A percentile compares a stretch with the other conserved stretches of the same genome.
These are phyloP conservation scores for Panopea generosa DNA, from an alignment of 2,888 invertebrate species.

Conservation along the genomic window DNA sequence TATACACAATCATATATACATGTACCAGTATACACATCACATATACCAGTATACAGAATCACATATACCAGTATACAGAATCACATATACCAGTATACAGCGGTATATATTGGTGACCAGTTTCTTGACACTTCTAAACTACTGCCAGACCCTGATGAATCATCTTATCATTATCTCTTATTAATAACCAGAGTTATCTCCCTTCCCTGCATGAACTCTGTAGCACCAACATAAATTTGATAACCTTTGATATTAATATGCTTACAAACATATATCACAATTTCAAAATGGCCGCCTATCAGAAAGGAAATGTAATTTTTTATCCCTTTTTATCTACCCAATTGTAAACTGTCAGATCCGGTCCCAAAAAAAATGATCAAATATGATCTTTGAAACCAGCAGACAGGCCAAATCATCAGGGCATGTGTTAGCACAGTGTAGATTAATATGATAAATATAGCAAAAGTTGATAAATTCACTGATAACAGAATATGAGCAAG, in stretches of 20 bases:
- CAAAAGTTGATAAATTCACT: constrained; percentile 33
- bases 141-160: too few species aligned
- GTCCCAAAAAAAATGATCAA: not conserved
- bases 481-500: constrained; percentile 26
- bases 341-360: constrained; percentile 11
- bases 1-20: too few species aligned
- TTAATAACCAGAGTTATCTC: constrained; percentile 13
- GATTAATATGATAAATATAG: constrained; percentile 47
- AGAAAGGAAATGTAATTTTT: not conserved
- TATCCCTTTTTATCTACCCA: constrained; percentile 10
- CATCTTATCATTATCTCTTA: too few species aligned
- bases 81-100: too few species aligned
- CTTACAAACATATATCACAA: constrained; percentile 11
- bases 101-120: too few species aligned
- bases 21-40: too few species aligned
- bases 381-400: constrained; percentile 1
- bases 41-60: too few species aligned
- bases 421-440: constrained; percentile 17
- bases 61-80: too few species aligned
- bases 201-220: not conserved
- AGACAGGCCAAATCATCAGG: constrained; percentile 5
- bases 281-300: constrained; percentile 12
- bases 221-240: constrained; percentile 5
- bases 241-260: constrained; percentile 17
- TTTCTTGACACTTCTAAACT: too few species aligned